A percentile compares a stretch with the other conserved stretches of the same genome.
These are phyloP conservation scores for Dasypus novemcinctus DNA, from an alignment of 2,113 vertebrate species.

Conservation along the genomic window DNA sequence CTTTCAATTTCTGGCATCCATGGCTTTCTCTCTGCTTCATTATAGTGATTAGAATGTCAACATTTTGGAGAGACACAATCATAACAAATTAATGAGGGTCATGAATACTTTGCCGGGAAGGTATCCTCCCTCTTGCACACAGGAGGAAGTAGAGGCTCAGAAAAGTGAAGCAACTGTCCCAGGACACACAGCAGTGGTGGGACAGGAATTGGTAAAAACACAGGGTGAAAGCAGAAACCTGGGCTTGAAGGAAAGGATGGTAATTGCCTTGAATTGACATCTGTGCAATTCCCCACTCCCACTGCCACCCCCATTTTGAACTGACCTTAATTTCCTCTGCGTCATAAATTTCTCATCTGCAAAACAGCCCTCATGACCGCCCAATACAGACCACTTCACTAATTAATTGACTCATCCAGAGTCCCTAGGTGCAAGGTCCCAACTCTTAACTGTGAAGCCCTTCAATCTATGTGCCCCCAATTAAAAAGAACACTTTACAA, in stretches of 20 bases:
- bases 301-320: background rate
- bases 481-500: background rate
- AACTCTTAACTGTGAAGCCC: background rate
- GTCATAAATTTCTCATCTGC: slow-evolving; percentile 48
- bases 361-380: slow-evolving; percentile 44
- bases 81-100: background rate
- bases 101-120: background rate
- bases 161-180: background rate
- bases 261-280: slow-evolving; percentile 47
- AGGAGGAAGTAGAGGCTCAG: background rate
- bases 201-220: background rate
- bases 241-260: background rate
- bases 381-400: slow-evolving; percentile 35
- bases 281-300: slow-evolving; percentile 41
- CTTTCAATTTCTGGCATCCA: too few relatives aligned
- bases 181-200: background rate
- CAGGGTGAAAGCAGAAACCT: background rate
- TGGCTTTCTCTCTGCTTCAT: too few relatives aligned
- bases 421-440: background rate
- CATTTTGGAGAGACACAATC: too few relatives aligned
- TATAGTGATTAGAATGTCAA: too few relatives aligned
- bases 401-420: slow-evolving; percentile 45
- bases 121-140: background rate
- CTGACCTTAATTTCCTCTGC: slow-evolving; percentile 60
- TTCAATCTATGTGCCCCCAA: background rate